Percentiles rank a stretch among this genome's conserved stretches.
Evolutionary conservation across 2,113 vertebrate species (phyloP).

Genomic region (Myanophis thanlyinensis): DNA sequence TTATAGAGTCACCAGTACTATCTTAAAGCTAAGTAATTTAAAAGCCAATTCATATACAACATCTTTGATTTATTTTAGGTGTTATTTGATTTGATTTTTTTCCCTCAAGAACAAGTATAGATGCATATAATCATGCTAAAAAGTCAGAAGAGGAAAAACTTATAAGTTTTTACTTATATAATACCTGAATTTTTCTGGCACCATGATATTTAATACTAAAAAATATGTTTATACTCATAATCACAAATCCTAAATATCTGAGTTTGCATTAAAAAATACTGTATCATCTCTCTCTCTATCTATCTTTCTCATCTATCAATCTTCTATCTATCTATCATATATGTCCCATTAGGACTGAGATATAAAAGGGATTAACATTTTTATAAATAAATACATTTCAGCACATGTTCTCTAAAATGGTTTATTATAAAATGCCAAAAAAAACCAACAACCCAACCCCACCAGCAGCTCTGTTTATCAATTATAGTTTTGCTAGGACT

Average conservation of each 20-base stretch:
- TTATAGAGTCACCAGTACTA: too few species aligned
- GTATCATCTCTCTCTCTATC: background rate
- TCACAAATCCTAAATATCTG: background rate
- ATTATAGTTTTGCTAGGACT: conserved; percentile 50
- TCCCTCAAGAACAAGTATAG: too few species aligned
- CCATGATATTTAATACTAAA: too few species aligned
- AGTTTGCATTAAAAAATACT: background rate
- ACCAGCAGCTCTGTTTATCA: conserved; percentile 58
- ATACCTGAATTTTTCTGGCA: too few species aligned
- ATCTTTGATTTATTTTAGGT: too few species aligned
- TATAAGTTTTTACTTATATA: too few species aligned
- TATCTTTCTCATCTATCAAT: too few species aligned
- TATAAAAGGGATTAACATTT: background rate
- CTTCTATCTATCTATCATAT: background rate
- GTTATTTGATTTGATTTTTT: too few species aligned
- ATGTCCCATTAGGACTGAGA: background rate
- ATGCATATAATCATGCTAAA: too few species aligned
- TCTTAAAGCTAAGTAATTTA: too few species aligned
- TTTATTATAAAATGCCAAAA: conserved; percentile 64
- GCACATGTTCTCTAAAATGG: conserved; percentile 51
- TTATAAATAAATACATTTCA: conserved; percentile 38
- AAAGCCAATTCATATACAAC: too few species aligned
- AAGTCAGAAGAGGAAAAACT: too few species aligned
- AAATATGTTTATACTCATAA: background rate
- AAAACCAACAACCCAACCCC: conserved; percentile 44